These are phyloP conservation scores for Siniperca chuatsi DNA, from an alignment of 2,113 vertebrate genomes.

Conservation along the genomic window DNA sequence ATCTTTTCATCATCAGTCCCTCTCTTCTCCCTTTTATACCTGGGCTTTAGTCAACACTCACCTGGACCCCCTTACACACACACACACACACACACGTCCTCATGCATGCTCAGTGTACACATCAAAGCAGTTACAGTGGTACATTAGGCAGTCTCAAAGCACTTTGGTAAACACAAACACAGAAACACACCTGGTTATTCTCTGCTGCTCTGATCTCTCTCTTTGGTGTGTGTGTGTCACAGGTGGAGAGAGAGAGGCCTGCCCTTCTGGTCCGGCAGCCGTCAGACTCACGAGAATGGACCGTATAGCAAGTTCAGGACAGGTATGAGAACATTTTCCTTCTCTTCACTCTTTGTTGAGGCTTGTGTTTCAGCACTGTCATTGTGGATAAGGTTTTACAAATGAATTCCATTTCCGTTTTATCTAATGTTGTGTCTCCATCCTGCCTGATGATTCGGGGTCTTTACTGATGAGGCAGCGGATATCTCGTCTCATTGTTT, in stretches of 20 bases:
- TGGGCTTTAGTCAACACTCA: not conserved
- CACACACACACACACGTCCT: not conserved
- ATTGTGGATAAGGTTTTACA: not conserved
- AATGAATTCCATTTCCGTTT: not conserved
- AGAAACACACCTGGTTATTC: constrained; percentile 20
- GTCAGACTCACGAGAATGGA: constrained; percentile 77
- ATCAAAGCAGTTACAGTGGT: constrained; percentile 41
- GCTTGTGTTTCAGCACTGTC: not conserved
- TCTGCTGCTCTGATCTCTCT: constrained; percentile 32
- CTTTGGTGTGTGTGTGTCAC: constrained; percentile 21
- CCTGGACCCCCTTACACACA: not conserved
- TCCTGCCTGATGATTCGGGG: not conserved
- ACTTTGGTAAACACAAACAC: constrained; percentile 9
- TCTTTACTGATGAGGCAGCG: not conserved
- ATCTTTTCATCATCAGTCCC: constrained; percentile 12
- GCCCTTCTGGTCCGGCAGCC: constrained; percentile 81
- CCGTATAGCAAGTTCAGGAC: constrained; percentile 90
- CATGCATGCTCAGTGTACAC: not conserved
- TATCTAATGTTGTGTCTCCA: not conserved
- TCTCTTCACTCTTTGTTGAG: not conserved
- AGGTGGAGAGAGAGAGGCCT: constrained; percentile 89
- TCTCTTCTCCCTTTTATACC: not conserved
- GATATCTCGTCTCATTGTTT: not conserved
- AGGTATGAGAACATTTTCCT: constrained; percentile 71
- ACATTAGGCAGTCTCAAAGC: constrained; percentile 4